Evolutionary conservation across 2,797 vertebrate species (phyloP), one percentile per base, ranked within the genome.

Genomic region (Poeciliopsis presidionis): DNA sequence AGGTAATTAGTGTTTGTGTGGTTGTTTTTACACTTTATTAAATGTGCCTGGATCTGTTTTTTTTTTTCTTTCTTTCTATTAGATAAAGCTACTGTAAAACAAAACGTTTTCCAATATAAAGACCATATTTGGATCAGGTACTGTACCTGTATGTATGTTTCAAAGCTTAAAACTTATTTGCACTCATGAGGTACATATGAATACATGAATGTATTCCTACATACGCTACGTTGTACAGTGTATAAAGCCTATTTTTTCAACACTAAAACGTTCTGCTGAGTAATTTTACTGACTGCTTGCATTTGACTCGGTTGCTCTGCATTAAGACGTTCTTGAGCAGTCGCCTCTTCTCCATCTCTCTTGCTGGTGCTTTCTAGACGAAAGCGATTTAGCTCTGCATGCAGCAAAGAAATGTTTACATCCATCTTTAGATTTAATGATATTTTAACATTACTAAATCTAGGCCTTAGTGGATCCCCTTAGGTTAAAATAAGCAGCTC

Each of bases 1-100:
- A n/a, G 82, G 73, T 94, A 94, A 90, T 79, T 94, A 94, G 92
- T 95, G 93, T 95, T 94, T 92, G 90, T 94, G 89, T 91, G 93
- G 86, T 86, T 88, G 91, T 90, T 88, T 89, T 91, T 86, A 87
- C 79, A 86, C 25, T 61, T 73, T 87, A 86, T 91, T 86, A 82
- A 87, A 89, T 75, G 79, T 87, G 80, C 80, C 89, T 80, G 81
- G 82, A 78, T 90, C 80, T 69, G 76, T 88, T 89, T 90, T 5
- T 39, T 39, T 39, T 36, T 36, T 76, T 81, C n/a, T 49, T 65
- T 36, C n/a, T 81, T 49, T 67, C 57, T 28, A 73, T 59, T 53
- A 65, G 81, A 83, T 81, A 75, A 72, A 92, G 91, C 86, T 86
- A 88, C 90, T 83, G 87, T 81, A 81, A 84, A 71, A 85, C 87